A percentile compares a stretch with the other conserved stretches of the same genome.
phyloP scores from a whole-genome alignment of 2,888 invertebrate species.

The Galeopsomyia nigrocyanea region DNA sequence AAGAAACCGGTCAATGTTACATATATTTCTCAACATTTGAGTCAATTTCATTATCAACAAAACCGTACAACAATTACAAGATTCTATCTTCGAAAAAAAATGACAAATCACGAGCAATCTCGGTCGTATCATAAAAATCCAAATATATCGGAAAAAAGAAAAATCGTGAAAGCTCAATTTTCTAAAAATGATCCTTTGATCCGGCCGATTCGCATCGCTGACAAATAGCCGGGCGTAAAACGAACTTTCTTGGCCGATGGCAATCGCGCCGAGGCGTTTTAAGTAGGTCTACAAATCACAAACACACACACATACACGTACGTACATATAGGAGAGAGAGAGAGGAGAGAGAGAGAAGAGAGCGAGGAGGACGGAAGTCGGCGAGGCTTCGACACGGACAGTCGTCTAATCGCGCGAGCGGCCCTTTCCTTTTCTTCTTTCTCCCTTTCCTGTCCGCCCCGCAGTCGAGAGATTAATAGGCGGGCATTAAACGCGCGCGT shows the following conservation, averaged over 20 bases:
- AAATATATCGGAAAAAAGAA: too few relatives aligned
- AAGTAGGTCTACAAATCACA: constrained; percentile 38
- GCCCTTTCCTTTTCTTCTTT: constrained; percentile 45
- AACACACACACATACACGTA: constrained; percentile 2
- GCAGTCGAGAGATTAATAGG: constrained; percentile 28
- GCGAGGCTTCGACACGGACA: constrained; percentile 25
- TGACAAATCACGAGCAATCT: constrained; percentile 12
- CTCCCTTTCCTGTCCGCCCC: constrained; percentile 39
- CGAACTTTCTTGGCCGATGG: constrained; percentile 19
- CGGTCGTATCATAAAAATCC: background rate
- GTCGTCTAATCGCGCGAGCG: constrained; percentile 49
- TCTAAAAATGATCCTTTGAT: too few relatives aligned
- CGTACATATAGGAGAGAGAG: too few relatives aligned
- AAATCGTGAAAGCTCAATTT: too few relatives aligned
- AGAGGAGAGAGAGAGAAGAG: too few relatives aligned
- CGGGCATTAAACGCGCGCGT: constrained; percentile 1
- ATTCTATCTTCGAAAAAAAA: background rate
- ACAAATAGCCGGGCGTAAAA: constrained; percentile 9
- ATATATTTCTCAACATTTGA: too few relatives aligned
- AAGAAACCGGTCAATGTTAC: too few relatives aligned
- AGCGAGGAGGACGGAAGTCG: constrained; percentile 3
- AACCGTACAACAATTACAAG: too few relatives aligned
- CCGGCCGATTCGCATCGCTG: too few relatives aligned
- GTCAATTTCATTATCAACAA: too few relatives aligned
- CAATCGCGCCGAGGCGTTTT: constrained; percentile 24